Conservation (phyloP, 2,888 invertebrate genomes). For the Emmelina monodactyla region DNA sequence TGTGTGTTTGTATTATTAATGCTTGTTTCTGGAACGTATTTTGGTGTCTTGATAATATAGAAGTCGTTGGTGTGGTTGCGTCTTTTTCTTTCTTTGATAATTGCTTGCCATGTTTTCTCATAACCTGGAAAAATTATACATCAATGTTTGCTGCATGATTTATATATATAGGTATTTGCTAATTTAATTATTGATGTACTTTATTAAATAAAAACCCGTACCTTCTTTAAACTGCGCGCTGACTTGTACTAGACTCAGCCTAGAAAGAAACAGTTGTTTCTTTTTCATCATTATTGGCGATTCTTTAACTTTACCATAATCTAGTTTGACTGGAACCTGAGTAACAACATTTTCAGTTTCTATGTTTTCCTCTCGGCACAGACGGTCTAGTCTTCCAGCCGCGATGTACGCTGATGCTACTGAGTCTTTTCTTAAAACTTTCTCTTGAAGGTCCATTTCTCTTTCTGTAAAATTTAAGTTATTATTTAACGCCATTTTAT, state of each 20-base stretch:
- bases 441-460: conserved; percentile 69
- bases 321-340: not conserved
- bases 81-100: conserved; percentile 69
- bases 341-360: not conserved
- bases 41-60: conserved; percentile 24
- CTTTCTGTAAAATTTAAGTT: conserved; percentile 32
- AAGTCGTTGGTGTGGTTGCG: too few relatives aligned
- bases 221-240: conserved; percentile 66
- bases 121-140: conserved; percentile 63
- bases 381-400: conserved; percentile 34
- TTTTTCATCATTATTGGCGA: conserved; percentile 17
- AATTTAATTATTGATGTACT: conserved; percentile 2
- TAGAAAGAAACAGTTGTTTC: conserved; percentile 68
- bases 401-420: conserved; percentile 58
- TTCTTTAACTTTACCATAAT: conserved; percentile 1
- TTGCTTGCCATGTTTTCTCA: conserved; percentile 70
- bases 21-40: conserved; percentile 18
- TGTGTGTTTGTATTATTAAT: conserved; percentile 40
- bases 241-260: conserved; percentile 64
- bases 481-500: not conserved
- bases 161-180: not conserved
- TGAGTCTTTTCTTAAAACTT: conserved; percentile 53
- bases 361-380: conserved; percentile 33
- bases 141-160: not conserved
- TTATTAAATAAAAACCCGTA: conserved; percentile 25